Conservation (phyloP, 2,888 invertebrate genomes). For the Drosophila bunnanda region DNA sequence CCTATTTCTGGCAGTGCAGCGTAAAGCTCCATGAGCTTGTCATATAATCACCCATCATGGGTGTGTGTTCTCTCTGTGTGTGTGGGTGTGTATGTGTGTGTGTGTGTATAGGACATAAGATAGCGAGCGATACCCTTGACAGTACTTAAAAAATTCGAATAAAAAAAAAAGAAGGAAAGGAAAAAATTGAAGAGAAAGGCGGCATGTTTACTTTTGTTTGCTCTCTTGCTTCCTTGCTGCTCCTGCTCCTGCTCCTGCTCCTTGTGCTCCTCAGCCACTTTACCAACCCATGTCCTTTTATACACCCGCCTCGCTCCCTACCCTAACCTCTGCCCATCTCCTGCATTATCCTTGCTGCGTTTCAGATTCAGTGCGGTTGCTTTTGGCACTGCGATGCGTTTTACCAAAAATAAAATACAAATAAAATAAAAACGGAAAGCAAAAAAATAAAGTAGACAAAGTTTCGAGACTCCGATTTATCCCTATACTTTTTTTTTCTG, state of each 20-base stretch:
- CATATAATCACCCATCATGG: conserved; percentile 58
- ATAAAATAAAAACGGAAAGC: conserved; percentile 6
- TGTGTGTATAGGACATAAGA: conserved; percentile 60
- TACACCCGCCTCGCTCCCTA: background rate
- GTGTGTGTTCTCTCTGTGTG: conserved; percentile 2
- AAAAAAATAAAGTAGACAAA: conserved; percentile 23
- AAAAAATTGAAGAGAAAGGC: conserved; percentile 21
- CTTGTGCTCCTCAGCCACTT: conserved; percentile 7
- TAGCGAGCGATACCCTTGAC: conserved; percentile 81
- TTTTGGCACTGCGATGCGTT: conserved; percentile 41
- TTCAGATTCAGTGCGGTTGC: conserved; percentile 63
- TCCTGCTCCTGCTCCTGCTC: background rate
- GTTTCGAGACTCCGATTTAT: conserved; percentile 19
- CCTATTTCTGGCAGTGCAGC: background rate
- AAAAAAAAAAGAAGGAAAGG: conserved; percentile 4
- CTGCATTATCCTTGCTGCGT: conserved; percentile 57
- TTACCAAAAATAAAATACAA: conserved; percentile 23
- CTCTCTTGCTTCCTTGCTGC: conserved; percentile 15
- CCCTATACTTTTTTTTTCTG: background rate
- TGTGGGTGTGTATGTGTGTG: conserved; percentile 7
- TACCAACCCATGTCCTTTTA: background rate
- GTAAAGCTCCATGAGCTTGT: conserved; percentile 57
- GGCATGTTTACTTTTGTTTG: conserved; percentile 74
- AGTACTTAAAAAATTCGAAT: conserved; percentile 74
- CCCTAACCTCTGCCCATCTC: background rate